These are phyloP conservation scores for Lanistes nyassanus DNA, from an alignment of 1,140 invertebrate species.

Conservation along the genomic window DNA sequence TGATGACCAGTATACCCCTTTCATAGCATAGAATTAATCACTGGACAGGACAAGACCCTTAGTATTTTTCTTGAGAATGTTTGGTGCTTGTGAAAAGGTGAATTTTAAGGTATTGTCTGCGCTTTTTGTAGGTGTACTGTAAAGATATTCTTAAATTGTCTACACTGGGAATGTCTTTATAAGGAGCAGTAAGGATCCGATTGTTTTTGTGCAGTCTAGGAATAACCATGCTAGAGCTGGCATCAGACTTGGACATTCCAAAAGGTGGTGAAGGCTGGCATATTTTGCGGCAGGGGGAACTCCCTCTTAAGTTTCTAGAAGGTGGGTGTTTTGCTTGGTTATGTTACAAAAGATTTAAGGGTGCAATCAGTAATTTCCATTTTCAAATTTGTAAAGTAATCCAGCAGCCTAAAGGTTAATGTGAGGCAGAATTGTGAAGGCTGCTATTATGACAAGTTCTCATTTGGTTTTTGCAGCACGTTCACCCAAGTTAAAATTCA, in stretches of 20 bases:
- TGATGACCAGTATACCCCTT: no score
- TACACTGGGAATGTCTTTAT: no score
- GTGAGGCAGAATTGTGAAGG: background rate
- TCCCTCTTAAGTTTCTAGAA: conserved; percentile 67
- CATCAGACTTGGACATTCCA: conserved; percentile 78
- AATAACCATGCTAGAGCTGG: conserved; percentile 79
- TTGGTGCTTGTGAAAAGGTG: no score
- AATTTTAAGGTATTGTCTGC: no score
- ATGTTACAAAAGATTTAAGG: background rate
- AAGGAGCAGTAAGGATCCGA: no score
- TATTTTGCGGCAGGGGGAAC: conserved; percentile 70
- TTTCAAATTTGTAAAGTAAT: background rate
- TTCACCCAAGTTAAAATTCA: conserved; percentile 70
- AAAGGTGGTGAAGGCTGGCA: conserved; percentile 78
- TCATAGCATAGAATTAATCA: no score
- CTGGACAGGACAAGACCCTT: no score
- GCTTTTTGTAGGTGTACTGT: no score
- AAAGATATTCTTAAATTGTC: no score
- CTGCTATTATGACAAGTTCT: conserved; percentile 6
- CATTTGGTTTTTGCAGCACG: conserved; percentile 62
- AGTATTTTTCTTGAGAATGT: no score
- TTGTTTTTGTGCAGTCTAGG: conserved; percentile 75
- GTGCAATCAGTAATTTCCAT: background rate
- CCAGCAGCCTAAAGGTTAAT: background rate
- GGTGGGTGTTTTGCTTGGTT: conserved; percentile 45